Conservation (phyloP, 2,888 invertebrate genomes). For the Mimachlamys varia region DNA sequence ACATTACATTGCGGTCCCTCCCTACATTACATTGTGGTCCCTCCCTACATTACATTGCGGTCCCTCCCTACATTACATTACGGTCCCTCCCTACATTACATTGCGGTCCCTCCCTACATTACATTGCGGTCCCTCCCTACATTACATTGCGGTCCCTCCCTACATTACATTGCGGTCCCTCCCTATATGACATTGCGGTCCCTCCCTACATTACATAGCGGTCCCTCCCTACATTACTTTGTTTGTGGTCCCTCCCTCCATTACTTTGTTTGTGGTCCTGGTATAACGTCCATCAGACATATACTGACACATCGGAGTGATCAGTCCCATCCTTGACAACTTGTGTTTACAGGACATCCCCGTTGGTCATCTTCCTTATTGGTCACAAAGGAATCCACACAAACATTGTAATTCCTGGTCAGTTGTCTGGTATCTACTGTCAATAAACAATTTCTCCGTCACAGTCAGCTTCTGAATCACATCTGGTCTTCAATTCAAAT, state of each 20-base stretch:
- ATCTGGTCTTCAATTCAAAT: neutral
- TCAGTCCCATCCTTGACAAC: conserved; percentile 48
- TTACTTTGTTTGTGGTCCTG: neutral
- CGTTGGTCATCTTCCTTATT: neutral
- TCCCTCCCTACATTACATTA: no score
- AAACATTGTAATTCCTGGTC: neutral
- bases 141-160: no score
- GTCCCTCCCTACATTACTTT: neutral
- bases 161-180: no score
- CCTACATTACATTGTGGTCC: no score
- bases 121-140: no score
- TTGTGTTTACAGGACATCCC: conserved; percentile 51
- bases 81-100: no score
- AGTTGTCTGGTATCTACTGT: neutral
- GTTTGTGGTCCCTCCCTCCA: neutral
- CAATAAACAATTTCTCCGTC: neutral
- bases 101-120: no score
- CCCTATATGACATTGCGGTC: no score
- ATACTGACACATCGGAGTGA: conserved; percentile 41
- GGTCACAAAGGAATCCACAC: neutral
- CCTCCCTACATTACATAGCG: no score
- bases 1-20: no score
- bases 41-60: no score
- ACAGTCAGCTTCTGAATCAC: neutral
- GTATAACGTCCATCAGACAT: conserved; percentile 12